Conservation (phyloP, 2,113 vertebrate genomes). For the Hypocryptadius cinnamomeus region DNA sequence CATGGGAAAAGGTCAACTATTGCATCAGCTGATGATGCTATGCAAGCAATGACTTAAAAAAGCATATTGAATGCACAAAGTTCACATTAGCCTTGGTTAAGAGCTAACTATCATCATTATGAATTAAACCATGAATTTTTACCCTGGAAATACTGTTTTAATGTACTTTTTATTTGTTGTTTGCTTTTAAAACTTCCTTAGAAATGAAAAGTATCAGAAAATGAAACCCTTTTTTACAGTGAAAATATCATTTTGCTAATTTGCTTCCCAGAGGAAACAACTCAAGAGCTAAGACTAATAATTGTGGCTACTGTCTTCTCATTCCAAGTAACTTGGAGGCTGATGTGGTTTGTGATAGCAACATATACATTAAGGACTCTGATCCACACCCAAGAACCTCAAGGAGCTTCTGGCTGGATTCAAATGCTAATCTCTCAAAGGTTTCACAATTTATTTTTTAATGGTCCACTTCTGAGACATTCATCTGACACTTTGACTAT, state of each 20-base stretch:
- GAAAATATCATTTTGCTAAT: background rate
- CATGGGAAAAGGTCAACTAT: background rate
- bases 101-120: background rate
- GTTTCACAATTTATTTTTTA: slow-evolving; percentile 70
- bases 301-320: slow-evolving; percentile 8
- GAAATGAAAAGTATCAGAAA: slow-evolving; percentile 18
- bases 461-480: slow-evolving; percentile 71
- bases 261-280: background rate
- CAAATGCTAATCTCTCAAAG: slow-evolving; percentile 66
- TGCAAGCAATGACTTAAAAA: background rate
- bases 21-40: background rate
- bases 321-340: slow-evolving; percentile 11
- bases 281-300: background rate
- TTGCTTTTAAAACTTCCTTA: background rate
- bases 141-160: background rate
- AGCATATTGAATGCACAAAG: background rate
- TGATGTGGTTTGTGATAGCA: slow-evolving; percentile 11
- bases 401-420: slow-evolving; percentile 59
- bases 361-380: background rate
- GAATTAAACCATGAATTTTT: background rate
- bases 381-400: slow-evolving; percentile 35
- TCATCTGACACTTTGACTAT: slow-evolving; percentile 57
- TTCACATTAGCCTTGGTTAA: background rate
- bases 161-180: background rate
- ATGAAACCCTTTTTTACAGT: background rate